Evolutionary conservation across 2,888 invertebrate genomes (phyloP).

Genomic region (Cabera pusaria): DNA sequence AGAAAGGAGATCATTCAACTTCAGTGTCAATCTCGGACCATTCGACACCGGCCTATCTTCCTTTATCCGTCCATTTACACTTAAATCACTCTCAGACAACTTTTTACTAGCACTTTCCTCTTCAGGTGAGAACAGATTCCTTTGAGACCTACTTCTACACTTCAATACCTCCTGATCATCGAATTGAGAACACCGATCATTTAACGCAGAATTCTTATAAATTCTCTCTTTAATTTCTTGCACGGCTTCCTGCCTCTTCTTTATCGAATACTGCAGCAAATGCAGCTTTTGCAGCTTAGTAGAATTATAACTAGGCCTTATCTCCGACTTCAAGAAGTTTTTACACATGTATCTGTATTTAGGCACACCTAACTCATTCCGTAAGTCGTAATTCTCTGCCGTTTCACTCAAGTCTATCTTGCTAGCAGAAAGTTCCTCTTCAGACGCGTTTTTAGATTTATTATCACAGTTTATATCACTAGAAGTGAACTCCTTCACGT

Average conservation of each 20-base stretch:
- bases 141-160: constrained; percentile 58
- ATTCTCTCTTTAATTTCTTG: constrained; percentile 77
- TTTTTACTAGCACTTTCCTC: constrained; percentile 43
- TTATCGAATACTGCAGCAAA: constrained; percentile 87
- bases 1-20: constrained; percentile 75
- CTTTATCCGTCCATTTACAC: constrained; percentile 57
- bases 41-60: constrained; percentile 61
- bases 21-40: constrained; percentile 67
- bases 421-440: constrained; percentile 57
- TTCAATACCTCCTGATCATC: constrained; percentile 50
- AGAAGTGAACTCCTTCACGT: constrained; percentile 57
- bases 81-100: constrained; percentile 53
- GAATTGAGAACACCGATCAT: constrained; percentile 44
- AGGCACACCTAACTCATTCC: constrained; percentile 63
- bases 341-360: constrained; percentile 74
- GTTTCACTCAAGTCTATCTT: constrained; percentile 76
- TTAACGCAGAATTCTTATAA: constrained; percentile 69
- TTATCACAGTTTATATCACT: constrained; percentile 58
- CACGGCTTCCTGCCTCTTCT: constrained; percentile 86
- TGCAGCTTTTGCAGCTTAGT: constrained; percentile 88
- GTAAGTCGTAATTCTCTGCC: constrained; percentile 71
- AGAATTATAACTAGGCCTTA: constrained; percentile 88
- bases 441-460: constrained; percentile 50
- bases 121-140: constrained; percentile 63
- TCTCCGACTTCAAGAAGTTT: constrained; percentile 83